Evolutionary conservation across 1,140 invertebrate species (phyloP), one percentile per base, ranked within the genome.

Genomic region (Lordiphosa stackelbergi): DNA sequence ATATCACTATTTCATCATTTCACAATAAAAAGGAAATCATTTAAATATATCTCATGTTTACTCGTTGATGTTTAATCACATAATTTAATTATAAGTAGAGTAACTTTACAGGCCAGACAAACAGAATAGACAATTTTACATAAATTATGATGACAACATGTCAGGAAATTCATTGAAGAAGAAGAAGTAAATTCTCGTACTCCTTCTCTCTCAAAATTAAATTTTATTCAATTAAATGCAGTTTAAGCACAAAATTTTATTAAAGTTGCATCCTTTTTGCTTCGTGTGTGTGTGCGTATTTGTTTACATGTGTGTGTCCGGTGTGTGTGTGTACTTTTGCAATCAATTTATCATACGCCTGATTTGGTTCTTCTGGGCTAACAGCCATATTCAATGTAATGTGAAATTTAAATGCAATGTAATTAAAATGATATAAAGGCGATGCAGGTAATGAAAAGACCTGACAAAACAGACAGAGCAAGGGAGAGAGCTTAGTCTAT

Each of bases 171-270:
- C 7, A 31, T 8, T 31, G 28, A 31, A 31, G 28, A 31, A 31
- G 24, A 28, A 28, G 28, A 31, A 31, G 28, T 31, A 8, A 8
- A 31, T 7, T 31, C 28, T 31, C 28, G 28, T 31, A 8, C 28
- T 8, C 28, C 69, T 60, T 61, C 59, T 22, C 41, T 73, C 65
- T 66, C 28, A 31, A 7, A 63, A 77, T 77, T 77, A 28, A 69
- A 69, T 57, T 55, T 45, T 19, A 66, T 57, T 66, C 51, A 51
- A 56, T 66, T 66, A 57, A 54, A 65, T 53, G 13, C 38, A 16
- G 7, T 62, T 36, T 24, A 28, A 16, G 41, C 34, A 53, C 41
- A 40, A 40, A 40, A 7, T 40, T 7, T 11, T 5, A 13, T 5
- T 11, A 40, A 8, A 40, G 13, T 9, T 40, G 11, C 6, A 11